Conservation (phyloP, 2,888 invertebrate genomes). For the Cactoblastis cactorum region DNA sequence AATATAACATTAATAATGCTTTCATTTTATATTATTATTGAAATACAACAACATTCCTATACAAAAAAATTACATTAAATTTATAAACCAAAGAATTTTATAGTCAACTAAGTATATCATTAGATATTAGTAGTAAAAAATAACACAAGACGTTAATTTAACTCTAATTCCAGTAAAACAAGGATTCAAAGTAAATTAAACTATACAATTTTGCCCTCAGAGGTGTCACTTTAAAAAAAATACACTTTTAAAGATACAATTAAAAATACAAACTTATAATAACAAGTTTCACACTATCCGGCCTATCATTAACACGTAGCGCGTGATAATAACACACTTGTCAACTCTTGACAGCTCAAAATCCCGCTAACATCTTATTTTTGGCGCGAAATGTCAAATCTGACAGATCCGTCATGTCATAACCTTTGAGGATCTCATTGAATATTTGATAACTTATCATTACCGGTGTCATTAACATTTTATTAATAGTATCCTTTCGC, state of each 20-base stretch:
- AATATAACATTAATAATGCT: too few species aligned
- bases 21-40: too few species aligned
- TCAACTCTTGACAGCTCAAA: slow-evolving; percentile 50
- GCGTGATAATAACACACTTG: slow-evolving; percentile 68
- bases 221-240: neutral
- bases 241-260: neutral
- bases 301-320: slow-evolving; percentile 62
- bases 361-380: slow-evolving; percentile 55
- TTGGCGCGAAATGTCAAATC: slow-evolving; percentile 48
- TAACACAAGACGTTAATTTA: neutral
- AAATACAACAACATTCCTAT: too few species aligned
- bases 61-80: too few species aligned
- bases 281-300: slow-evolving; percentile 24
- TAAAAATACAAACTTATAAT: slow-evolving; percentile 12
- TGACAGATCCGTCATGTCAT: slow-evolving; percentile 59
- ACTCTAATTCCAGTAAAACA: neutral
- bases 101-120: too few species aligned
- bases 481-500: slow-evolving; percentile 34
- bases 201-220: slow-evolving; percentile 11
- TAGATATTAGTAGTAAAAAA: too few species aligned
- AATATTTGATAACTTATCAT: slow-evolving; percentile 57
- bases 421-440: slow-evolving; percentile 46
- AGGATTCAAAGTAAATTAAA: neutral
- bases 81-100: too few species aligned
- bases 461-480: slow-evolving; percentile 58